A percentile compares a stretch with the other conserved stretches of the same genome.
These are phyloP conservation scores for Catharus bicknelli DNA, from an alignment of 2,113 vertebrate genomes.

Conservation along the genomic window DNA sequence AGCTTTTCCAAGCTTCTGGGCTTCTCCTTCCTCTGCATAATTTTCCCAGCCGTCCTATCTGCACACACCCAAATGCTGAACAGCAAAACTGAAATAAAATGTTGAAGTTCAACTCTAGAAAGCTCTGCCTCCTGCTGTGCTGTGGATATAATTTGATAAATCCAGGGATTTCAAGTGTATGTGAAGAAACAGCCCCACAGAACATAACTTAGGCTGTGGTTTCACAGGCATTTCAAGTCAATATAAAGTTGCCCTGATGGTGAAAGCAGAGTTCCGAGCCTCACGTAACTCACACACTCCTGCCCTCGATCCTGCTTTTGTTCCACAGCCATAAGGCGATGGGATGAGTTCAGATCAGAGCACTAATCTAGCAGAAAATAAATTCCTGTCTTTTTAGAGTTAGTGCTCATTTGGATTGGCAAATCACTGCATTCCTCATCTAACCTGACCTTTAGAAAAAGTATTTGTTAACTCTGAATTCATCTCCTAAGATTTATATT, in stretches of 20 bases:
- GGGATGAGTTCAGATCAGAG: constrained; percentile 26
- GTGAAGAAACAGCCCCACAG: not conserved
- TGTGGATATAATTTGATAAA: not conserved
- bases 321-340: not conserved
- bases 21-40: not conserved
- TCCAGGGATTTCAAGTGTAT: not conserved
- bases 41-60: not conserved
- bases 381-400: constrained; percentile 42
- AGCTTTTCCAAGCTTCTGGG: not conserved
- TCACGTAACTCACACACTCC: not conserved
- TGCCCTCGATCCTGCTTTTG: not conserved
- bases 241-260: not conserved
- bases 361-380: constrained; percentile 28
- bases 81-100: not conserved
- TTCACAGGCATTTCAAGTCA: not conserved
- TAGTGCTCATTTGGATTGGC: constrained; percentile 35
- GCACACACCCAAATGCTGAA: not conserved
- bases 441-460: constrained; percentile 50
- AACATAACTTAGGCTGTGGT: not conserved
- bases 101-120: not conserved
- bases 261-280: not conserved
- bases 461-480: constrained; percentile 29
- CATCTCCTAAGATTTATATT: constrained; percentile 8
- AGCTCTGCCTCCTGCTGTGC: not conserved
- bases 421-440: constrained; percentile 35